Percentiles rank a stretch among this genome's conserved stretches.
Evolutionary conservation across 2,888 invertebrate species (phyloP).

Genomic region (Parascotia fuliginaria): DNA sequence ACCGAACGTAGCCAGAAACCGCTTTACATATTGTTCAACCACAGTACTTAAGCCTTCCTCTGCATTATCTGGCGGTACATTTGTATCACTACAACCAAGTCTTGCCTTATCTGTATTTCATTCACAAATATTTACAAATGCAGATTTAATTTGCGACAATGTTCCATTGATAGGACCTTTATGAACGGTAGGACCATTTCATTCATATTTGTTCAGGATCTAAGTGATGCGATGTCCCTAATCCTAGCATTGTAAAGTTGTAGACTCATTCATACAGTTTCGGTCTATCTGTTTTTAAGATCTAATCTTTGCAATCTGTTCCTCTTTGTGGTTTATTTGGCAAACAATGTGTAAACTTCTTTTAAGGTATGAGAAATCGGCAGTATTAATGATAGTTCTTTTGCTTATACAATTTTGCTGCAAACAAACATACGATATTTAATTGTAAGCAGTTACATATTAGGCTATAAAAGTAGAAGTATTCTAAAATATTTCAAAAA

Average conservation of each 20-base stretch:
- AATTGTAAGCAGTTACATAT: too few relatives aligned
- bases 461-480: too few relatives aligned
- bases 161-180: constrained; percentile 38
- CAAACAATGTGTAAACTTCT: neutral
- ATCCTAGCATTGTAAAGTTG: constrained; percentile 51
- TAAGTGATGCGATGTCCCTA: constrained; percentile 37
- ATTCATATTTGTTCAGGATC: constrained; percentile 56
- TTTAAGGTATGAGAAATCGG: neutral
- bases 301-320: constrained; percentile 17
- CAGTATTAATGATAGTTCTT: too few relatives aligned
- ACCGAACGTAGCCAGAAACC: constrained; percentile 19
- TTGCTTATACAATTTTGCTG: too few relatives aligned
- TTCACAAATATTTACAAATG: constrained; percentile 78
- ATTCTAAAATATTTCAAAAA: too few relatives aligned
- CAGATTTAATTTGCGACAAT: constrained; percentile 54
- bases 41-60: constrained; percentile 40
- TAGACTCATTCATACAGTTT: constrained; percentile 53
- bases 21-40: constrained; percentile 19
- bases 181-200: constrained; percentile 22
- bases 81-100: constrained; percentile 30
- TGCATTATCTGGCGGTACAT: constrained; percentile 35
- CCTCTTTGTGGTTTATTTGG: constrained; percentile 1
- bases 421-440: too few relatives aligned
- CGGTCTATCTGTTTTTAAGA: constrained; percentile 23
- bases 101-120: constrained; percentile 49